Conservation (phyloP, 2,797 vertebrate genomes). For the Podarcis siculus region DNA sequence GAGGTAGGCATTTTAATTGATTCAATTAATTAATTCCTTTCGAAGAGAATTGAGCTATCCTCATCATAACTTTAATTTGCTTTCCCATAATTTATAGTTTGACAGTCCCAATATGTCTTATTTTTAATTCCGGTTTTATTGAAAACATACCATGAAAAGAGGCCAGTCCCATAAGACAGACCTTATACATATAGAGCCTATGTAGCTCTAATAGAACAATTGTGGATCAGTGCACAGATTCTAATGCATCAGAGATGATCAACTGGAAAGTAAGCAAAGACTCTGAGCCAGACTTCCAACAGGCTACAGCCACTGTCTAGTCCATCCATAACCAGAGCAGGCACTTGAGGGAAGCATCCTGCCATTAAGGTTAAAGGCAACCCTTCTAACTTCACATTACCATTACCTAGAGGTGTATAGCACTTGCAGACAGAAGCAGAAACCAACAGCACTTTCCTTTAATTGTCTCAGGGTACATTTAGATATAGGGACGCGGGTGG, state of each 20-base stretch:
- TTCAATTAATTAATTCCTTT: neutral
- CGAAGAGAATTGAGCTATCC: neutral
- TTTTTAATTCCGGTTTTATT: neutral
- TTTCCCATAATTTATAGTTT: neutral
- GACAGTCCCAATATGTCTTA: neutral
- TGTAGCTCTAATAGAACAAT: neutral
- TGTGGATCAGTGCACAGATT: neutral
- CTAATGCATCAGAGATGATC: neutral
- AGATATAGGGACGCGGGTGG: neutral
- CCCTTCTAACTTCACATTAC: too few relatives aligned
- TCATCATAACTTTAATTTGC: neutral
- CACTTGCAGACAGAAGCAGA: neutral
- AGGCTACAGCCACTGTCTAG: too few relatives aligned
- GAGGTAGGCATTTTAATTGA: neutral
- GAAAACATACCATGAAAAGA: neutral
- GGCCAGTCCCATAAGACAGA: too few relatives aligned
- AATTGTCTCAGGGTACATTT: neutral
- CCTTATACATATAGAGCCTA: neutral
- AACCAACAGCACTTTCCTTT: constrained; percentile 3
- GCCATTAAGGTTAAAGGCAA: too few relatives aligned
- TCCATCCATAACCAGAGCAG: neutral
- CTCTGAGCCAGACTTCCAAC: too few relatives aligned
- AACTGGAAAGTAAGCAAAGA: too few relatives aligned
- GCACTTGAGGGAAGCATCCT: neutral
- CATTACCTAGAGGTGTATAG: neutral